phyloP scores from a whole-genome alignment of 2,797 vertebrate genomes.

The Gadopsis bispinosus region DNA sequence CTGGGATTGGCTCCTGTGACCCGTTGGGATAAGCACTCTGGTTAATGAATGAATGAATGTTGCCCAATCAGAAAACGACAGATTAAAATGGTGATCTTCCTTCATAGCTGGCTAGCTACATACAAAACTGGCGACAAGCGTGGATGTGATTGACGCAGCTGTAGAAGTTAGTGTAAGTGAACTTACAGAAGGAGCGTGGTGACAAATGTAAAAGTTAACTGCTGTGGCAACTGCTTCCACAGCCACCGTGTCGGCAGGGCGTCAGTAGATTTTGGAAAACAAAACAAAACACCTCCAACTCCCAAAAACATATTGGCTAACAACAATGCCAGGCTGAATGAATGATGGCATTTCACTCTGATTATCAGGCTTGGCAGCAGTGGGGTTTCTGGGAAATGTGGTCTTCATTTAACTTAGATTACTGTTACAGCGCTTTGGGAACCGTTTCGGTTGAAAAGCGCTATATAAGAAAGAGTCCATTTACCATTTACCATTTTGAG shows the following conservation, averaged over 20 bases:
- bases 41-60: too few species aligned
- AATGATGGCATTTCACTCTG: background rate
- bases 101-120: too few species aligned
- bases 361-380: background rate
- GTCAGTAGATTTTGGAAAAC: background rate
- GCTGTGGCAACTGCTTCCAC: background rate
- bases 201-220: background rate
- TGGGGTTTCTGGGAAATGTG: background rate
- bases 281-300: background rate
- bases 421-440: too few species aligned
- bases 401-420: too few species aligned
- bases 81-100: background rate
- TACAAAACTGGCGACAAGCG: too few species aligned
- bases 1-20: too few species aligned
- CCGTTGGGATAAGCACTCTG: too few species aligned
- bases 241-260: background rate
- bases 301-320: background rate
- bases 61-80: too few species aligned
- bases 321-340: background rate
- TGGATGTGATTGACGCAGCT: too few species aligned
- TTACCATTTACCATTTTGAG: too few species aligned
- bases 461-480: too few species aligned
- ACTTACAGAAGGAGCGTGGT: background rate
- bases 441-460: too few species aligned
- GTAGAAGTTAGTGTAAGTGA: background rate